These are phyloP conservation scores for Drosophila eugracilis DNA, from an alignment of 1,140 invertebrate genomes.

Conservation along the genomic window DNA sequence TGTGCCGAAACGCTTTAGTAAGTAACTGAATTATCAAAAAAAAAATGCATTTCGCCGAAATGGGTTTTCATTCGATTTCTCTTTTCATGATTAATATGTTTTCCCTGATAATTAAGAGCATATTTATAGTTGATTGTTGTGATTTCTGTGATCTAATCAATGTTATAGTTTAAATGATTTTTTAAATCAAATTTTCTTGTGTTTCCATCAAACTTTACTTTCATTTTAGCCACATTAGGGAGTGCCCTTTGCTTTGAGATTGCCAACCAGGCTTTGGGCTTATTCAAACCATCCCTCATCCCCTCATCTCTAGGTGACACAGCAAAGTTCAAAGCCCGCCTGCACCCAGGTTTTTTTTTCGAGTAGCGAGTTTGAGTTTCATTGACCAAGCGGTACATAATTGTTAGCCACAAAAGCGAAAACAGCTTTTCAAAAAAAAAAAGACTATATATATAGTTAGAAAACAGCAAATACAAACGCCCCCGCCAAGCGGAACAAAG, in stretches of 20 bases:
- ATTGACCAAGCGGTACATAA: slow-evolving; percentile 56
- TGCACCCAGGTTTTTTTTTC: slow-evolving; percentile 41
- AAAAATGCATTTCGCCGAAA: slow-evolving; percentile 28
- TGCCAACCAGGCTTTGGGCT: neutral
- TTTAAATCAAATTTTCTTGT: neutral
- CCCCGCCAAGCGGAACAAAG: slow-evolving; percentile 70
- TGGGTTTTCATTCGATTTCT: slow-evolving; percentile 33
- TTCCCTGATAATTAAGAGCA: slow-evolving; percentile 6
- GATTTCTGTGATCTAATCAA: too few species aligned
- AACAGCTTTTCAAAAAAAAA: slow-evolving; percentile 64
- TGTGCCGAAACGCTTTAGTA: slow-evolving; percentile 20
- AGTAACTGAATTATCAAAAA: slow-evolving; percentile 17
- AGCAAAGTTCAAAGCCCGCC: slow-evolving; percentile 68
- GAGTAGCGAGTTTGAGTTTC: slow-evolving; percentile 60
- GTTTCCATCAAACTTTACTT: neutral
- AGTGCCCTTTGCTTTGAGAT: slow-evolving; percentile 17
- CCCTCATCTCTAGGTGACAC: slow-evolving; percentile 47
- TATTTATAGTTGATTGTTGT: slow-evolving; percentile 1
- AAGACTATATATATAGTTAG: slow-evolving; percentile 40
- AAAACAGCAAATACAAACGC: slow-evolving; percentile 51
- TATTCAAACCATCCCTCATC: neutral
- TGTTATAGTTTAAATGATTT: too few species aligned
- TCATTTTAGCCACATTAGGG: neutral
- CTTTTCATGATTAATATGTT: slow-evolving; percentile 40
- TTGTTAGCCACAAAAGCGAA: slow-evolving; percentile 47